These are phyloP conservation scores for Enteromius fasciolatus DNA, from an alignment of 2,797 vertebrate species.

Conservation along the genomic window DNA sequence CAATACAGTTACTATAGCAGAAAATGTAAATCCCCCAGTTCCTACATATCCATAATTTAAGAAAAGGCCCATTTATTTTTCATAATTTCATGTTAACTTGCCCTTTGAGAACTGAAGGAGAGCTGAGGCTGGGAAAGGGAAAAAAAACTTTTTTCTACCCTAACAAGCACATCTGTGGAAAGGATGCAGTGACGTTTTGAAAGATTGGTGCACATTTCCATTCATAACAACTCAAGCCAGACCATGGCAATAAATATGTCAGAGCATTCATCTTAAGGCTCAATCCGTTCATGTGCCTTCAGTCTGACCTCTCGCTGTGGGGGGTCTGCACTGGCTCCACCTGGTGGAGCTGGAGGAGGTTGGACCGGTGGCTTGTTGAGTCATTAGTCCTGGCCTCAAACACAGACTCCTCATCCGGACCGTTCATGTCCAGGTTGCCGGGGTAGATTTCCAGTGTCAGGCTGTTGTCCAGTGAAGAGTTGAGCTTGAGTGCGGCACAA, in stretches of 20 bases:
- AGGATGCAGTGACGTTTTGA: slow-evolving; percentile 16
- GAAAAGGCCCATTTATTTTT: slow-evolving; percentile 2
- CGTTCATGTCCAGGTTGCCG: slow-evolving; percentile 66
- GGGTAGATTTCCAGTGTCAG: slow-evolving; percentile 64
- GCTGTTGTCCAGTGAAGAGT: slow-evolving; percentile 61
- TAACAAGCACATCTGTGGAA: slow-evolving; percentile 32
- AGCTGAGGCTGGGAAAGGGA: neutral
- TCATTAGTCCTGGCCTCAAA: slow-evolving; percentile 53
- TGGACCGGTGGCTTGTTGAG: slow-evolving; percentile 59
- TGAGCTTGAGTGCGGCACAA: slow-evolving; percentile 51
- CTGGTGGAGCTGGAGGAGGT: slow-evolving; percentile 68
- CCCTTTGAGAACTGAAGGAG: slow-evolving; percentile 2
- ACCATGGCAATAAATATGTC: slow-evolving; percentile 22
- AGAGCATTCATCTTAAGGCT: slow-evolving; percentile 22
- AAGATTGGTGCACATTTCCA: slow-evolving; percentile 21
- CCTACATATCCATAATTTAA: slow-evolving; percentile 2
- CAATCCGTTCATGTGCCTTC: slow-evolving; percentile 9
- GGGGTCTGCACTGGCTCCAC: slow-evolving; percentile 76
- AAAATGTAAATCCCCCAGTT: slow-evolving; percentile 7
- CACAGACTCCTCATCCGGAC: slow-evolving; percentile 28
- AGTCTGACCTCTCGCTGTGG: slow-evolving; percentile 81
- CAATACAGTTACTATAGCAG: neutral
- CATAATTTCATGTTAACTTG: slow-evolving; percentile 10
- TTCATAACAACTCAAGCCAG: slow-evolving; percentile 37
- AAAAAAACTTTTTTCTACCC: slow-evolving; percentile 5